Evolutionary conservation across 2,113 vertebrate genomes (phyloP), one percentile per base, ranked within the genome.

Genomic region (Cyanistes caeruleus): DNA sequence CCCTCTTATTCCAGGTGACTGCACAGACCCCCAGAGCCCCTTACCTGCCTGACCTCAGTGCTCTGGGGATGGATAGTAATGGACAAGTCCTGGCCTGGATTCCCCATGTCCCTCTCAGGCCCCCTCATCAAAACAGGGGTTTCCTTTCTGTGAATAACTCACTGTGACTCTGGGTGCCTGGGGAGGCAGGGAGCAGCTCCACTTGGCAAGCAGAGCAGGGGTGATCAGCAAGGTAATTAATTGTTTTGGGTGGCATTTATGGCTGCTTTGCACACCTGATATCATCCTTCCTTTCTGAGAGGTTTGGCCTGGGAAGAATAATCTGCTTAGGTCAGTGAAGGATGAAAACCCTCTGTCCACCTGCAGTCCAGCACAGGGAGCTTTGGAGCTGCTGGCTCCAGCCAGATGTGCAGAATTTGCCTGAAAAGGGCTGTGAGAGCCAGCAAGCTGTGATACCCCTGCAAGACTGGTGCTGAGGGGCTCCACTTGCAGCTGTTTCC

Each of bases 1-100:
- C 27, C 46, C 28, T 93, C n/a, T 94, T 87, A 94, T 94, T 96
- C 87, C 87, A 73, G 64, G 55, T 84, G 95, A 88, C 55, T 63
- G 87, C 31, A 3, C 75, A 96, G 90, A 41, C 46, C 41, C 58
- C 62, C 12, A 20, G 52, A 87, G 51, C 63, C 82, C 75, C 58
- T 80, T 91, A 80, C 74, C 91, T 94, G 81, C 72, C 74, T 87
- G 62, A 78, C 69, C 69, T 46, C 2, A 5, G 0, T 41, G 51
- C 33, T 70, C 72, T 60, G 37, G 62, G 56, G 37, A 49, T 35
- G 58, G 20, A 39, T 8, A 76, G 46, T 0, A 1, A 79, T 2
- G 22, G 58, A 68, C 81, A 95, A 87, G 81, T 87, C 74, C 93
- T 79, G 58, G 53, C 87, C 56, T 89, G 89, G 74, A 58, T 63